Conservation (phyloP, 2,888 invertebrate genomes). For the Epistrophe grossulariae region DNA sequence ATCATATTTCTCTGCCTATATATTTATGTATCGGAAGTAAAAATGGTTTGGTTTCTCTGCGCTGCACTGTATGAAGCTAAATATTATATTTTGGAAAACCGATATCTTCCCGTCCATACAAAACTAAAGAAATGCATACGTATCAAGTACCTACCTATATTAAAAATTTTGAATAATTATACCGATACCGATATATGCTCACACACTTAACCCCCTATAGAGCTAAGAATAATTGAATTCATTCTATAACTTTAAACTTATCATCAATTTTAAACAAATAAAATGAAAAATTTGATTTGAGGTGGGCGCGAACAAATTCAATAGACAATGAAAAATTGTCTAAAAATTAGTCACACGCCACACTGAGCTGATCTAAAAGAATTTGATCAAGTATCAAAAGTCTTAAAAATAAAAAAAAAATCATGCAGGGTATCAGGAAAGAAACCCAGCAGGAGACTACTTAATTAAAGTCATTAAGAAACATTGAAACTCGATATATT, state of each 20-base stretch:
- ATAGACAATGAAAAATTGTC: slow-evolving; percentile 4
- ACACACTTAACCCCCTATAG: not conserved
- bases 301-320: slow-evolving; percentile 15
- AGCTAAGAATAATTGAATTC: slow-evolving; percentile 18
- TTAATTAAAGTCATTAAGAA: slow-evolving; percentile 33
- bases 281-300: not conserved
- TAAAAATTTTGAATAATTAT: not conserved
- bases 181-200: not conserved
- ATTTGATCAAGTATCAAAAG: not conserved
- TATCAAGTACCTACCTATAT: not conserved
- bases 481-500: slow-evolving; percentile 25
- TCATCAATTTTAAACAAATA: slow-evolving; percentile 21
- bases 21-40: too few relatives aligned
- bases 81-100: not conserved
- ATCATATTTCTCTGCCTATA: too few relatives aligned
- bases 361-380: not conserved
- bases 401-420: not conserved
- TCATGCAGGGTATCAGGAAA: not conserved
- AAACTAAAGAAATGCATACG: not conserved
- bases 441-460: slow-evolving; percentile 16
- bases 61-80: not conserved
- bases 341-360: slow-evolving; percentile 24
- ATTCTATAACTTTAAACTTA: not conserved
- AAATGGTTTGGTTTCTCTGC: too few relatives aligned
- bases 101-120: not conserved